These are phyloP conservation scores for Chrysochloris asiatica DNA, from an alignment of 2,113 vertebrate species.

Conservation along the genomic window DNA sequence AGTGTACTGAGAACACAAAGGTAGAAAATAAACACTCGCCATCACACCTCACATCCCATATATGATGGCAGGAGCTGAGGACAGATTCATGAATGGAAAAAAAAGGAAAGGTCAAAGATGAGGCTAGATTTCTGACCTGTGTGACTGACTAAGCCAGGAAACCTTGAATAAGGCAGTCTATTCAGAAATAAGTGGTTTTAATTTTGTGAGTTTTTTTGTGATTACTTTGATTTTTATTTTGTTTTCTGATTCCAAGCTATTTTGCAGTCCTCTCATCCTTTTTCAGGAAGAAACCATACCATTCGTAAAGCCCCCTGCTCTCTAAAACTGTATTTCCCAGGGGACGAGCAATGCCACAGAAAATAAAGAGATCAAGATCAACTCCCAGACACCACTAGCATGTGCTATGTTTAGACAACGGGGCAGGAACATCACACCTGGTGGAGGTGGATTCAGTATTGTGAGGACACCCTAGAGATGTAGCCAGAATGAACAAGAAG, in stretches of 20 bases:
- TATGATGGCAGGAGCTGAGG: not conserved
- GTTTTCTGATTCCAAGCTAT: conserved; percentile 8
- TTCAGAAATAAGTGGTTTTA: not conserved
- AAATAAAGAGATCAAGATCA: not conserved
- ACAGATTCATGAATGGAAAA: not conserved
- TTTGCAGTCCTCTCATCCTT: not conserved
- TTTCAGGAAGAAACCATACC: not conserved
- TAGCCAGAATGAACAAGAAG: not conserved
- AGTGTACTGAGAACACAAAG: not conserved
- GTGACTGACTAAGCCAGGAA: not conserved
- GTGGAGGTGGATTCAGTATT: not conserved
- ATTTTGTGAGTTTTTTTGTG: not conserved
- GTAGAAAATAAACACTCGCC: not conserved
- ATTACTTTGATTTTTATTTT: not conserved
- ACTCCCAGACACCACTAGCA: not conserved
- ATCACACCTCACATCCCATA: not conserved
- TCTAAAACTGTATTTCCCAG: not conserved
- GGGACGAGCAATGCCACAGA: not conserved
- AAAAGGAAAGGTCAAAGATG: not conserved
- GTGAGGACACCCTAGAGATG: not conserved
- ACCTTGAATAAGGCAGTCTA: not conserved
- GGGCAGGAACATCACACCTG: not conserved
- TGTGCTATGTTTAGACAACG: too few relatives aligned
- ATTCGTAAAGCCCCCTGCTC: not conserved
- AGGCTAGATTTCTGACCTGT: not conserved